Percentiles rank a stretch among this genome's conserved stretches.
These are phyloP conservation scores for Formica selysi DNA, from an alignment of 1,140 invertebrate species.

Conservation along the genomic window DNA sequence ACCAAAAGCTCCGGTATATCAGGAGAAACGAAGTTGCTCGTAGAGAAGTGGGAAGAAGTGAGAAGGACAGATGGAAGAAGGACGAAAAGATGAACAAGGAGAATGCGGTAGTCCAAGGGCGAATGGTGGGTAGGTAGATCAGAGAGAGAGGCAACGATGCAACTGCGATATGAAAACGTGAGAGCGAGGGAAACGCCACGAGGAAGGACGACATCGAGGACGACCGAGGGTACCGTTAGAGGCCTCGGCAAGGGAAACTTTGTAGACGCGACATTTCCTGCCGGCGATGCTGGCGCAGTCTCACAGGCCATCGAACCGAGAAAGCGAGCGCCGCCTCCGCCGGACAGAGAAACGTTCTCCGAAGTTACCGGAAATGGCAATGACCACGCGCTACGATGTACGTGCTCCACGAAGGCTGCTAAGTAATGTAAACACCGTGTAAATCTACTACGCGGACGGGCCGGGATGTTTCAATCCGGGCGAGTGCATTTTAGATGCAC, in stretches of 20 bases:
- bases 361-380: slow-evolving; percentile 51
- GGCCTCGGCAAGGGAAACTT: slow-evolving; percentile 75
- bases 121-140: slow-evolving; percentile 34
- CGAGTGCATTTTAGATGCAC: slow-evolving; percentile 40
- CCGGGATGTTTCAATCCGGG: slow-evolving; percentile 30
- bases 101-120: slow-evolving; percentile 36
- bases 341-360: slow-evolving; percentile 56
- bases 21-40: slow-evolving; percentile 60
- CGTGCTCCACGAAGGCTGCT: slow-evolving; percentile 67
- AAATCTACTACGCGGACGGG: slow-evolving; percentile 68
- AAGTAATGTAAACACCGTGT: slow-evolving; percentile 82
- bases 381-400: slow-evolving; percentile 43
- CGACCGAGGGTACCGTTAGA: slow-evolving; percentile 53
- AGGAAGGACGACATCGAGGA: slow-evolving; percentile 52
- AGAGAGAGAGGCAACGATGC: slow-evolving; percentile 44
- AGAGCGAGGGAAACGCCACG: slow-evolving; percentile 39
- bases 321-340: neutral
- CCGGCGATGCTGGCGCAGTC: slow-evolving; percentile 59
- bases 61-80: slow-evolving; percentile 35
- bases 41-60: neutral
- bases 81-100: slow-evolving; percentile 35
- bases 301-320: slow-evolving; percentile 47
- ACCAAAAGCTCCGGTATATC: slow-evolving; percentile 63
- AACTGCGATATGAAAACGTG: slow-evolving; percentile 26
- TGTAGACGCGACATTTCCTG: slow-evolving; percentile 81